Conservation (phyloP, 2,113 vertebrate genomes). For the Vidua macroura region DNA sequence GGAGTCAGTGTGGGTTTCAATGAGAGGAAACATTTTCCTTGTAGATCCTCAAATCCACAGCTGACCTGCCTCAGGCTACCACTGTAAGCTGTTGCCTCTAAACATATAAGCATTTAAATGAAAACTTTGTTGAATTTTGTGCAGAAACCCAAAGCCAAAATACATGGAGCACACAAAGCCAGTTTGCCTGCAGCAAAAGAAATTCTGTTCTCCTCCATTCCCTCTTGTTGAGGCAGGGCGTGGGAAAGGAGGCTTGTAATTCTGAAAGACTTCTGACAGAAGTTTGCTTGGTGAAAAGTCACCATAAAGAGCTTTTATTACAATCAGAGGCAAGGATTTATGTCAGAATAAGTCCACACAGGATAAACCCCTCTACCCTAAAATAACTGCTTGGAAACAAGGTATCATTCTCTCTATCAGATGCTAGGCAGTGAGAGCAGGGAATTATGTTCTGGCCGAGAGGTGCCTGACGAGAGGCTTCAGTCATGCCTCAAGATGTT, state of each 20-base stretch:
- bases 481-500: not conserved
- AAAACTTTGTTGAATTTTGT: not conserved
- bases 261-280: not conserved
- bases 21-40: not conserved
- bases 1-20: not conserved
- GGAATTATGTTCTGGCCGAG: not conserved
- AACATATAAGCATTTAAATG: not conserved
- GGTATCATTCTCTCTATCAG: not conserved
- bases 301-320: not conserved
- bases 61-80: not conserved
- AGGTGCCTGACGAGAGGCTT: not conserved
- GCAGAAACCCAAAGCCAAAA: not conserved
- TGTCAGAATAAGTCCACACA: not conserved
- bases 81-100: not conserved
- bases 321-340: not conserved
- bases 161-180: not conserved
- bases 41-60: not conserved
- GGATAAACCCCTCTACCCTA: not conserved
- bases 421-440: not conserved
- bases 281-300: not conserved
- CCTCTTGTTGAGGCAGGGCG: accelerated
- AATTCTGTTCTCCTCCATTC: not conserved
- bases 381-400: not conserved
- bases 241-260: not conserved
- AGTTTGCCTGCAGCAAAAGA: not conserved